These are phyloP conservation scores for Pempheris klunzingeri DNA, from an alignment of 2,797 vertebrate genomes.

Conservation along the genomic window DNA sequence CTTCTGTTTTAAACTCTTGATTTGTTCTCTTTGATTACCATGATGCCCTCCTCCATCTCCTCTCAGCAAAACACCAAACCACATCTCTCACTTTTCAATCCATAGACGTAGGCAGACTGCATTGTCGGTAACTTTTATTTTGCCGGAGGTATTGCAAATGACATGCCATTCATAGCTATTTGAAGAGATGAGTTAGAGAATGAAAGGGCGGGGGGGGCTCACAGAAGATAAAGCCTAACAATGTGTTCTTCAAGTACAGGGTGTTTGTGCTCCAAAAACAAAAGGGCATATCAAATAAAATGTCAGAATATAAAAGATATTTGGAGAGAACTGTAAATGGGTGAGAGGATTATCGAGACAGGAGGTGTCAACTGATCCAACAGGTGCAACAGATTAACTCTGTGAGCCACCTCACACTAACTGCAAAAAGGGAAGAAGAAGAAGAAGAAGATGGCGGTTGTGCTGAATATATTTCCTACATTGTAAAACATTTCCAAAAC, in stretches of 20 bases:
- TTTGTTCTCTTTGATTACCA: background rate
- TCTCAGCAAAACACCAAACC: background rate
- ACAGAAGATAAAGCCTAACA: background rate
- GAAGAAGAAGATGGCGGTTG: too few relatives aligned
- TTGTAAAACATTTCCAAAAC: background rate
- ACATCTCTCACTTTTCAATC: constrained; percentile 9
- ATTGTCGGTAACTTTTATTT: background rate
- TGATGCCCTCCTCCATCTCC: background rate
- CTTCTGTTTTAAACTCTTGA: constrained; percentile 6
- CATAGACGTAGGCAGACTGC: background rate
- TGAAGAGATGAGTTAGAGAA: background rate
- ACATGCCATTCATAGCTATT: background rate
- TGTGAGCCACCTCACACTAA: too few relatives aligned
- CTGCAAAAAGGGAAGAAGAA: too few relatives aligned
- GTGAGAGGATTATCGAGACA: background rate
- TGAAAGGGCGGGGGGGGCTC: background rate
- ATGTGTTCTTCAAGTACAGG: background rate
- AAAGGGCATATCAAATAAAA: background rate
- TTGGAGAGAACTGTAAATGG: background rate
- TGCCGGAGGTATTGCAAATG: background rate
- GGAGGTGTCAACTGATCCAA: too few relatives aligned
- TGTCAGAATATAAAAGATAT: background rate
- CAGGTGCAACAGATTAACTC: too few relatives aligned
- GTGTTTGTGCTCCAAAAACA: background rate
- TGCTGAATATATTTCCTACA: background rate